A percentile compares a stretch with the other conserved stretches of the same genome.
These are phyloP conservation scores for Poeciliopsis infans DNA, from an alignment of 2,797 vertebrate species.

Conservation along the genomic window DNA sequence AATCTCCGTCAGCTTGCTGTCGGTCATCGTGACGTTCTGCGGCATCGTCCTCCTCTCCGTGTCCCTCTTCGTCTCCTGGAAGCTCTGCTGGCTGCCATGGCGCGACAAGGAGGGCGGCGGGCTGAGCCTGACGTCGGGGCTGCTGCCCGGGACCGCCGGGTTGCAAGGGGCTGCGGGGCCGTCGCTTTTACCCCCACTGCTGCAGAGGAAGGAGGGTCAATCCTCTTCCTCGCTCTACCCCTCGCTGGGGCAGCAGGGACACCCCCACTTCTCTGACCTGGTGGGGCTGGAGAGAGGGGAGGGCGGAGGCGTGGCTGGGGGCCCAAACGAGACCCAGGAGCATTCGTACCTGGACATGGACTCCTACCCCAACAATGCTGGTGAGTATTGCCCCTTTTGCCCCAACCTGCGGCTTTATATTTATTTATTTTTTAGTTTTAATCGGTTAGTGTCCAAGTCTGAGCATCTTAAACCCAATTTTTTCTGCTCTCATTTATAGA, in stretches of 20 bases:
- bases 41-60: conserved; percentile 92
- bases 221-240: conserved; percentile 84
- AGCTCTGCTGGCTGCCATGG: conserved; percentile 96
- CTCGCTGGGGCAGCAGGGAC: conserved; percentile 83
- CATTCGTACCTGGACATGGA: conserved; percentile 94
- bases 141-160: conserved; percentile 84
- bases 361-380: conserved; percentile 86
- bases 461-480: neutral
- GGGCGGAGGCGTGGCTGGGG: conserved; percentile 77
- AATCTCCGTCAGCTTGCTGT: conserved; percentile 92
- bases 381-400: conserved; percentile 67
- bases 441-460: too few relatives aligned
- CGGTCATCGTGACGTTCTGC: conserved; percentile 93
- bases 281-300: conserved; percentile 85
- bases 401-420: neutral
- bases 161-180: conserved; percentile 75
- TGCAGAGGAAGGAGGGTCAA: conserved; percentile 86
- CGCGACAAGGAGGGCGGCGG: conserved; percentile 89
- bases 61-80: conserved; percentile 96
- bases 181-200: conserved; percentile 81
- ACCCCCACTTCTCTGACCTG: conserved; percentile 88
- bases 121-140: conserved; percentile 81
- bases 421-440: too few relatives aligned
- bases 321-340: conserved; percentile 87
- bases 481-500: too few relatives aligned